Percentiles rank a stretch among this genome's conserved stretches.
These are phyloP conservation scores for Falco rusticolus DNA, from an alignment of 2,797 vertebrate genomes.

Conservation along the genomic window DNA sequence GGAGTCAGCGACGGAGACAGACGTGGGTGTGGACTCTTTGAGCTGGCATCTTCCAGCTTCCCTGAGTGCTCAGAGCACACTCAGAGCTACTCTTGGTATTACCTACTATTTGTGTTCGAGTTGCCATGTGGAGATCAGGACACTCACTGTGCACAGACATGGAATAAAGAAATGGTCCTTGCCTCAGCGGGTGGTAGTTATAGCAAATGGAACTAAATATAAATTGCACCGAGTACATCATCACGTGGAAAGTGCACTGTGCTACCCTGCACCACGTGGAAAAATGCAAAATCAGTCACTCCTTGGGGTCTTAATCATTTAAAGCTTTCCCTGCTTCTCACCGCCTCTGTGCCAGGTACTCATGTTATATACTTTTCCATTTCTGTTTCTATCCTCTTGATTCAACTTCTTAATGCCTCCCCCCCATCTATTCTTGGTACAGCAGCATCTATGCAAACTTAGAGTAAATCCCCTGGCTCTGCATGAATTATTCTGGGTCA, in stretches of 20 bases:
- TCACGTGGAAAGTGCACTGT: neutral
- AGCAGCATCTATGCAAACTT: neutral
- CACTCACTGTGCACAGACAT: neutral
- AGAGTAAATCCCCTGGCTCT: neutral
- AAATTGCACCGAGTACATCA: neutral
- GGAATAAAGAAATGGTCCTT: neutral
- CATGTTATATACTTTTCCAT: neutral
- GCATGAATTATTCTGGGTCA: conserved; percentile 12
- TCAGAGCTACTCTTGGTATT: neutral
- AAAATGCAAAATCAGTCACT: neutral
- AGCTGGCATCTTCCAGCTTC: neutral
- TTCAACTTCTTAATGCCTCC: conserved; percentile 6
- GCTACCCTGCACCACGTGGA: neutral
- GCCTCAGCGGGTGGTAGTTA: neutral
- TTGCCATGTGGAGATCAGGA: neutral
- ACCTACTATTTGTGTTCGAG: neutral
- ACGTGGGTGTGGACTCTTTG: neutral
- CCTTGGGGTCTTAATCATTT: neutral
- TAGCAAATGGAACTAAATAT: neutral
- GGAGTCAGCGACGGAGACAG: neutral
- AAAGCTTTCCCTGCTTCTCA: neutral
- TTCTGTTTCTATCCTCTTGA: neutral
- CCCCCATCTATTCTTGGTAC: neutral
- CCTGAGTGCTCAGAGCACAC: neutral
- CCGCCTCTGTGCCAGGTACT: neutral